phyloP scores from a whole-genome alignment of 2,797 vertebrate species.

The Poeciliopsis paucimaculata region DNA sequence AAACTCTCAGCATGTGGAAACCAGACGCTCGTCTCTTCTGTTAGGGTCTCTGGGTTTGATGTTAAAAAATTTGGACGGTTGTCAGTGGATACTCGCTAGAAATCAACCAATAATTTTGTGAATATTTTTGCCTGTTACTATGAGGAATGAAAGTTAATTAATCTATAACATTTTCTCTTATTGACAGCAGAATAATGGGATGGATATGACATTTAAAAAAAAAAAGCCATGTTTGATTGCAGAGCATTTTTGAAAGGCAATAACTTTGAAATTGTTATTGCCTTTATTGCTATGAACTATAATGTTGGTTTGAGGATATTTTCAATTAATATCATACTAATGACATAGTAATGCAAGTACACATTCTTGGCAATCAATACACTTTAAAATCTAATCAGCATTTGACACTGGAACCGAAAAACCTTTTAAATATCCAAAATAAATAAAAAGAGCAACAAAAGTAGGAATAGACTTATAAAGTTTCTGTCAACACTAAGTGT shows the following conservation, averaged over 20 bases:
- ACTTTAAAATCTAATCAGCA: too few relatives aligned
- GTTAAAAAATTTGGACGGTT: constrained; percentile 33
- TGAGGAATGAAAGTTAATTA: background rate
- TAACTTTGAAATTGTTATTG: background rate
- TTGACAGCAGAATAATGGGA: background rate
- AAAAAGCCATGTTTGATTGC: background rate
- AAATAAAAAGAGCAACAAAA: too few relatives aligned
- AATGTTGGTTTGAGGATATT: too few relatives aligned
- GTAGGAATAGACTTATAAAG: too few relatives aligned
- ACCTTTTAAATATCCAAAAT: too few relatives aligned
- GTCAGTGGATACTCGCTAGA: background rate
- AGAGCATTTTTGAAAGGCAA: background rate
- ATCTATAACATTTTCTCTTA: background rate
- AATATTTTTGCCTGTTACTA: background rate
- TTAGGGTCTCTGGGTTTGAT: constrained; percentile 32
- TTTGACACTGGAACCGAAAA: too few relatives aligned
- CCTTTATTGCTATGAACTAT: too few relatives aligned
- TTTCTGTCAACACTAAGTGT: background rate
- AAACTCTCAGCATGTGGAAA: constrained; percentile 71
- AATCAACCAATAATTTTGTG: background rate
- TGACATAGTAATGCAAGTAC: too few relatives aligned
- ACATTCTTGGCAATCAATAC: too few relatives aligned
- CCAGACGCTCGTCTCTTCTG: constrained; percentile 63
- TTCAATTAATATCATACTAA: too few relatives aligned
- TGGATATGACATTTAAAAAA: background rate